Conservation (phyloP, 2,888 invertebrate genomes). For the Rhagonycha lutea region DNA sequence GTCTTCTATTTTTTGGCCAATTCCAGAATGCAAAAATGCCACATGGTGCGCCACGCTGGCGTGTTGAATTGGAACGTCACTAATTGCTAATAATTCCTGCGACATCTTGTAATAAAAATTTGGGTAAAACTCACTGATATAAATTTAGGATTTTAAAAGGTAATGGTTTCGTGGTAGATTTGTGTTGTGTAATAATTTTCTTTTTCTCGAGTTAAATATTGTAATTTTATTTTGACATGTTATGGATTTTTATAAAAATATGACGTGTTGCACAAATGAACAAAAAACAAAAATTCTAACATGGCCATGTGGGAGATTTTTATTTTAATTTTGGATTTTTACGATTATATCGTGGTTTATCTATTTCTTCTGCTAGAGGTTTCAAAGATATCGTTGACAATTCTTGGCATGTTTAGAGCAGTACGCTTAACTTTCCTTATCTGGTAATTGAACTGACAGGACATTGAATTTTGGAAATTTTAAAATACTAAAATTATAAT, state of each 20-base stretch:
- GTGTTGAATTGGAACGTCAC: neutral
- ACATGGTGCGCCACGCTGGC: slow-evolving; percentile 31
- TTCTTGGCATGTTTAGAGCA: no score
- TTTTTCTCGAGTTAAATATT: neutral
- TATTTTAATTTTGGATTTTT: no score
- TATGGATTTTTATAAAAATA: neutral
- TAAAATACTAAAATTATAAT: no score
- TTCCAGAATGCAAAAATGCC: slow-evolving; percentile 46
- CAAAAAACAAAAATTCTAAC: neutral
- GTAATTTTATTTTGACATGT: neutral
- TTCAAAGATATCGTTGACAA: no score
- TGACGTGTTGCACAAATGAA: neutral
- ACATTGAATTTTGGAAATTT: no score
- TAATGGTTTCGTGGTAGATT: neutral
- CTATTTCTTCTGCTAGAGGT: no score
- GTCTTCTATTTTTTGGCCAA: slow-evolving; percentile 44
- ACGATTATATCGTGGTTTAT: no score
- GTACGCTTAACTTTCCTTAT: no score
- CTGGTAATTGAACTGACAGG: no score
- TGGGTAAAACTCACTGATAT: neutral
- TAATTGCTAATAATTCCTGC: neutral
- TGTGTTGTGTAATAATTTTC: neutral
- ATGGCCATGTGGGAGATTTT: neutral
- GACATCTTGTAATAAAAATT: neutral
- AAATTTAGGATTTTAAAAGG: neutral